A percentile compares a stretch with the other conserved stretches of the same genome.
Evolutionary conservation across 2,113 vertebrate species (phyloP).

Genomic region (Charina bottae): DNA sequence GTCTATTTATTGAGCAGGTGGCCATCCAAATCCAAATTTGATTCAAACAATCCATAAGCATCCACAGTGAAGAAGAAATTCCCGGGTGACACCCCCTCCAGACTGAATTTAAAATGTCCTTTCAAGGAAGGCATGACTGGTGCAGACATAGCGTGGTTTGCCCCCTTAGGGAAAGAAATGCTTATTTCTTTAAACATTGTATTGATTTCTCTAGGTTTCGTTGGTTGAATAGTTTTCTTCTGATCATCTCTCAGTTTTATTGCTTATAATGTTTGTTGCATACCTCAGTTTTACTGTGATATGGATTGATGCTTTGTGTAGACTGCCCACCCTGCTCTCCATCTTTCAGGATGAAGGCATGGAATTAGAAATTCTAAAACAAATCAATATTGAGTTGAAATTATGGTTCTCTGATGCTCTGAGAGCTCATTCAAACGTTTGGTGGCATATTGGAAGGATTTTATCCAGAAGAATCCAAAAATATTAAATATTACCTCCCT

Average conservation of each 20-base stretch:
- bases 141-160: neutral
- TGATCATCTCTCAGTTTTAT: neutral
- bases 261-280: neutral
- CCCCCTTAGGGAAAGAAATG: neutral
- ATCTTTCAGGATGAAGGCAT: neutral
- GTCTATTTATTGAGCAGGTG: neutral
- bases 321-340: neutral
- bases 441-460: neutral
- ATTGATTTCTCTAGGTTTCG: neutral
- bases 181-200: neutral
- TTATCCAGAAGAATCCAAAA: neutral
- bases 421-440: neutral
- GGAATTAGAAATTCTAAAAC: neutral
- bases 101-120: neutral
- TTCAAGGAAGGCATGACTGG: neutral
- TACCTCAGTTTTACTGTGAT: neutral
- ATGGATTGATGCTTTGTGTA: neutral
- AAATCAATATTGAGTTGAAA: neutral
- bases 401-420: neutral
- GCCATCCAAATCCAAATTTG: neutral
- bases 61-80: neutral
- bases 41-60: neutral
- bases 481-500: neutral
- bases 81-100: neutral
- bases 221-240: neutral